Conservation (phyloP, 2,113 vertebrate genomes). For the Polypterus bichir region DNA sequence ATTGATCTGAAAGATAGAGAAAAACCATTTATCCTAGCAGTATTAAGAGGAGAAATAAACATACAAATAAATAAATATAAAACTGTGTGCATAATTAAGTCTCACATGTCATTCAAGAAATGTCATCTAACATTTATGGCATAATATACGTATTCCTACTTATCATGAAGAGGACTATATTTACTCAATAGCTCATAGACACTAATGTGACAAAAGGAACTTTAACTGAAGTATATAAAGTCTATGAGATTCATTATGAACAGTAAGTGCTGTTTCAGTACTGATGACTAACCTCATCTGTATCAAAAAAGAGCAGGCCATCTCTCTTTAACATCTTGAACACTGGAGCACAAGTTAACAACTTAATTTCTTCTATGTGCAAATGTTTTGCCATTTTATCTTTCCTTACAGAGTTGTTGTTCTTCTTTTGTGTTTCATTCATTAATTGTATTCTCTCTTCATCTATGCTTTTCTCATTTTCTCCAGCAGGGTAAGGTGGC, state of each 20-base stretch:
- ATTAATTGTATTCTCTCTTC: constrained; percentile 20
- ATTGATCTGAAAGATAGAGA: constrained; percentile 12
- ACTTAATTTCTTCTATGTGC: constrained; percentile 18
- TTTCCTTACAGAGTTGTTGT: constrained; percentile 19
- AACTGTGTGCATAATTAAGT: constrained; percentile 1
- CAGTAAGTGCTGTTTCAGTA: constrained; percentile 5
- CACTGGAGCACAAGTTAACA: constrained; percentile 8
- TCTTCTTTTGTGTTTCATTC: constrained; percentile 20
- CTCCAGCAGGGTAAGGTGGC: constrained; percentile 17
- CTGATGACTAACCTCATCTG: constrained; percentile 15
- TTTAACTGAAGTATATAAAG: constrained; percentile 7
- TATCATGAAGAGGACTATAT: constrained; percentile 6
- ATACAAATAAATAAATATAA: constrained; percentile 1
- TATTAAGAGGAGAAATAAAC: constrained; percentile 2
- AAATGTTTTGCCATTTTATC: constrained; percentile 22
- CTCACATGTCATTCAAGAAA: background rate
- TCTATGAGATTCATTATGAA: constrained; percentile 8
- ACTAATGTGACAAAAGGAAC: background rate
- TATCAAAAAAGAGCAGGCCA: constrained; percentile 22
- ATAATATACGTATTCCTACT: background rate
- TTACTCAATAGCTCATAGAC: constrained; percentile 5
- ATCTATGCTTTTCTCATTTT: constrained; percentile 18
- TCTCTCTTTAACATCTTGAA: constrained; percentile 22
- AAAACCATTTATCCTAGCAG: constrained; percentile 3
- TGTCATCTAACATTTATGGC: background rate